phyloP scores from a whole-genome alignment of 35 echinoderm and acorn worm species.

The Chiridota heheva region DNA sequence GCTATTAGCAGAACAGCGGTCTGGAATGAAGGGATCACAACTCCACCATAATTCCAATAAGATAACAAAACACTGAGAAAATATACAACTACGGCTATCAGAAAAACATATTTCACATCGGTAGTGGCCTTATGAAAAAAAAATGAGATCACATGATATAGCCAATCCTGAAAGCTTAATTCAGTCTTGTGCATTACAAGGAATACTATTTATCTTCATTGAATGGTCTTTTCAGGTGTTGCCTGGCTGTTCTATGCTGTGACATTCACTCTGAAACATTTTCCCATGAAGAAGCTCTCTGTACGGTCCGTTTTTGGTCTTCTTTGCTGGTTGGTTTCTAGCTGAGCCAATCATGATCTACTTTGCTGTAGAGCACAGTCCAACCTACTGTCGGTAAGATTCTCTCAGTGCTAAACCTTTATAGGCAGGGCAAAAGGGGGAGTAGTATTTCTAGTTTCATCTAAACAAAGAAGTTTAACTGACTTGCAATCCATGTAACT shows the following conservation, averaged over 20 bases:
- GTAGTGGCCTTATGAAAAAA: no score
- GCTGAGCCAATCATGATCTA: slow-evolving; percentile 14
- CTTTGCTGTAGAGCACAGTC: neutral
- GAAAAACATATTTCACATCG: no score
- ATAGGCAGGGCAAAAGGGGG: no score
- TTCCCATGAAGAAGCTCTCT: neutral
- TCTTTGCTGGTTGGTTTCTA: slow-evolving; percentile 7
- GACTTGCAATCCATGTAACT: neutral
- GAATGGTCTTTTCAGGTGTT: neutral
- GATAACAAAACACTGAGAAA: no score
- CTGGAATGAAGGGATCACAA: no score
- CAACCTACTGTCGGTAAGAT: neutral
- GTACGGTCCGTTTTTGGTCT: slow-evolving; percentile 20
- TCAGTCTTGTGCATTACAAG: neutral
- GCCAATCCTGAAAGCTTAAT: no score
- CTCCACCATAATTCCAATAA: no score
- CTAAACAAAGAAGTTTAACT: neutral
- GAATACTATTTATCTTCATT: neutral
- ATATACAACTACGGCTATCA: no score
- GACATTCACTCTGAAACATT: slow-evolving; percentile 33
- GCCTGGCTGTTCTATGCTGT: slow-evolving; percentile 26
- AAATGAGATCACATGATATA: no score
- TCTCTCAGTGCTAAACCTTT: neutral
- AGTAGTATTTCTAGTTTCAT: neutral
- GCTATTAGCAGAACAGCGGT: no score